Evolutionary conservation across 2,888 invertebrate species (phyloP).

Genomic region (Drosophila cognata): DNA sequence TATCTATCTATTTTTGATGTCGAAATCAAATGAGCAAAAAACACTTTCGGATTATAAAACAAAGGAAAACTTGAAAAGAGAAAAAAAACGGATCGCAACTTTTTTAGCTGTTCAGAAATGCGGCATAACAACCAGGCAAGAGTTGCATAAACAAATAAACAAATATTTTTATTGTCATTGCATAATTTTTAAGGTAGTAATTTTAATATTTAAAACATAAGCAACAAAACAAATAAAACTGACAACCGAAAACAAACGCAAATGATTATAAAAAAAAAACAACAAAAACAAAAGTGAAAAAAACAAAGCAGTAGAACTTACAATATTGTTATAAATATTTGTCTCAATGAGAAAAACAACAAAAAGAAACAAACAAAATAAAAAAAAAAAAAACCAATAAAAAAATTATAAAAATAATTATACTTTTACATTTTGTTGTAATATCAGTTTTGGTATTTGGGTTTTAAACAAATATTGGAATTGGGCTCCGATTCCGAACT

Average conservation of each 20-base stretch:
- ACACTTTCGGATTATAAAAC: conserved; percentile 29
- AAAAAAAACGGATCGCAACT: conserved; percentile 22
- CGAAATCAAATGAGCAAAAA: conserved; percentile 47
- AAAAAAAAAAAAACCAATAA: conserved; percentile 52
- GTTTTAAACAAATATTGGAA: neutral
- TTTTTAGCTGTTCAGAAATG: conserved; percentile 48
- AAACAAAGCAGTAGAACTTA: conserved; percentile 68
- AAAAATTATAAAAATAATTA: conserved; percentile 32
- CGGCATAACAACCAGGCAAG: conserved; percentile 16
- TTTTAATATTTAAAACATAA: conserved; percentile 74
- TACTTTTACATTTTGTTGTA: neutral
- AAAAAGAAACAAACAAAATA: conserved; percentile 46
- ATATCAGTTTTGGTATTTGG: neutral
- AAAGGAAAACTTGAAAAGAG: conserved; percentile 3
- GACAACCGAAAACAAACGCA: conserved; percentile 43
- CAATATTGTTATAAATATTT: conserved; percentile 81
- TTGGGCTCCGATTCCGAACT: neutral
- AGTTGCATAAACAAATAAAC: conserved; percentile 50
- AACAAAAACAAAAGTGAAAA: conserved; percentile 22
- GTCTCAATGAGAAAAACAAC: conserved; percentile 75
- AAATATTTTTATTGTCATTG: conserved; percentile 78
- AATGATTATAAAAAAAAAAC: conserved; percentile 28
- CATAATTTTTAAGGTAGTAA: conserved; percentile 79
- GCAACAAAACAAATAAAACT: conserved; percentile 62
- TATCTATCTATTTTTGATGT: conserved; percentile 73